Evolutionary conservation across 2,797 vertebrate genomes (phyloP), one percentile per base, ranked within the genome.

Genomic region (Arremon brunneinucha): DNA sequence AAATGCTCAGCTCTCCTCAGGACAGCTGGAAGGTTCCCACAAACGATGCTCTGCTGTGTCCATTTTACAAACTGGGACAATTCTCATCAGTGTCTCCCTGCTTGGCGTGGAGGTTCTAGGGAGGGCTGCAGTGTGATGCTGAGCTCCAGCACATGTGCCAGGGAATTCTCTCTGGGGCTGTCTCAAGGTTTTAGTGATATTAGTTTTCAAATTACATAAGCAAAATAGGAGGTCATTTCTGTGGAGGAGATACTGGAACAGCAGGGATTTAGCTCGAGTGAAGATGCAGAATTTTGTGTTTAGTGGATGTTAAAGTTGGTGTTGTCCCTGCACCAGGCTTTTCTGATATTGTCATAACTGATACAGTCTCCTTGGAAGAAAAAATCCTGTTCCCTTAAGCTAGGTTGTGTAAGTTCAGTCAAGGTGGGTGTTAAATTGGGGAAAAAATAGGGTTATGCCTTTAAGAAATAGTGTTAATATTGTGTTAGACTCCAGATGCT

Each of bases 401-500:
- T 12, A 41, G 65, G 21, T 67, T 57, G 43, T 69, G 65, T 72
- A 86, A 87, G n/a, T 82, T 32, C 34, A 64, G 56, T 49, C 41
- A 77, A 50, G 43, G 7, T 81, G 68, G 56, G 79, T 80, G 72
- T 79, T 87, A 95, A 89, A 93, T 32, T 72, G 28, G 23, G 86
- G 86, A 39, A 59, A 75, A 91, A 97, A 78, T 50, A 52, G 63
- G 43, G 83, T 93, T 95, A 81, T 68, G 95, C 94, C 96, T 96
- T 94, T 96, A 96, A 97, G 93, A 96, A 97, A 88, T 91, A 87
- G 85, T 94, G 59, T 87, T 97, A 93, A 75, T 96, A 94, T 87
- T 96, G 89, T 84, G 91, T 95, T 93, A 91, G 93, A 90, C 96
- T 97, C 97, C 97, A 97, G 97, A 97, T 97, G 96, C 96, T 98